Evolutionary conservation across 2,113 vertebrate species (phyloP).

Genomic region (Columbina picui): DNA sequence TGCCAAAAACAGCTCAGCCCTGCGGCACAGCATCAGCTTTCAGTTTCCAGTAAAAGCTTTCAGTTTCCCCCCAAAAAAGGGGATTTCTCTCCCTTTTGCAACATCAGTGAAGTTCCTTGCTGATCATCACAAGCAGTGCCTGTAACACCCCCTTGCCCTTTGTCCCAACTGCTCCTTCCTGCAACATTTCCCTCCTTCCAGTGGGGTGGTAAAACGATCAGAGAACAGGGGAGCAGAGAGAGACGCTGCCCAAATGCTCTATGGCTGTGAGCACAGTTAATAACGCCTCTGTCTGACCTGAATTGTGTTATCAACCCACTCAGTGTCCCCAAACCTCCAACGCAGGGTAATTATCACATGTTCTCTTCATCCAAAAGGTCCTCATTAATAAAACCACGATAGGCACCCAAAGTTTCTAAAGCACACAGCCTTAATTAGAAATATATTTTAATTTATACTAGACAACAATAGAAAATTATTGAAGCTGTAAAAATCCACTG

Average conservation of each 20-base stretch:
- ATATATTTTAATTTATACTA: conserved; percentile 50
- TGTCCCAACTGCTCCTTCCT: background rate
- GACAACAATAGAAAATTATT: conserved; percentile 12
- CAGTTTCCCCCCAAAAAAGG: too few relatives aligned
- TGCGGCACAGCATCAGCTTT: background rate
- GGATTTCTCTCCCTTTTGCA: background rate
- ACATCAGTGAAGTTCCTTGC: too few relatives aligned
- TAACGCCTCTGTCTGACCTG: background rate
- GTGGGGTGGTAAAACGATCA: background rate
- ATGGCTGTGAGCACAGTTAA: background rate
- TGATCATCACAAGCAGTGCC: background rate
- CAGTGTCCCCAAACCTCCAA: background rate
- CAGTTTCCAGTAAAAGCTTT: background rate
- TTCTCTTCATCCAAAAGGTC: background rate
- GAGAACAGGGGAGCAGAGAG: background rate
- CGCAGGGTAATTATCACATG: background rate
- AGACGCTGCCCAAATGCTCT: background rate
- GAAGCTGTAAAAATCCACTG: background rate
- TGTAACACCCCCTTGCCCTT: background rate
- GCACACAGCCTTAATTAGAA: background rate
- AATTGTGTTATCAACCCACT: background rate
- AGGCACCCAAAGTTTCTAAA: background rate
- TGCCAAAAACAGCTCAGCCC: background rate
- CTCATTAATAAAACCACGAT: background rate
- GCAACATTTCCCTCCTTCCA: background rate